phyloP scores from a whole-genome alignment of 2,113 vertebrate genomes.

The Bostrychus sinensis region DNA sequence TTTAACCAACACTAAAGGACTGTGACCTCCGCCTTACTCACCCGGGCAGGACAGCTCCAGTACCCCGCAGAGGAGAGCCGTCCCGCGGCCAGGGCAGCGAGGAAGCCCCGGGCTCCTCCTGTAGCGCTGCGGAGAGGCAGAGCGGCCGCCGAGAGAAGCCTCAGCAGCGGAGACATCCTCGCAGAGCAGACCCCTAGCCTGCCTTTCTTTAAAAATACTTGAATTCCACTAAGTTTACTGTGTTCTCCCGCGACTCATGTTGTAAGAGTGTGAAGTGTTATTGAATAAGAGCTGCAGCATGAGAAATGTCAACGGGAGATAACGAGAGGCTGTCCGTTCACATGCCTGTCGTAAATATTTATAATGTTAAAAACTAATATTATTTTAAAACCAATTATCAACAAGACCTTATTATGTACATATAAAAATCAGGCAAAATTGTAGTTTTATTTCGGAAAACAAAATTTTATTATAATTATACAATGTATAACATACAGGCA shows the following conservation, averaged over 20 bases:
- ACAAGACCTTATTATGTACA: rapidly evolving
- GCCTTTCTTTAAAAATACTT: neutral
- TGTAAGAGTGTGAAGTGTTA: constrained; percentile 4
- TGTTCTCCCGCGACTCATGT: neutral
- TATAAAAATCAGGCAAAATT: rapidly evolving
- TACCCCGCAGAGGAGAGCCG: constrained; percentile 23
- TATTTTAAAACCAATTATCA: rapidly evolving
- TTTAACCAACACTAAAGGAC: neutral
- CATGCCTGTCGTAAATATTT: constrained; percentile 6
- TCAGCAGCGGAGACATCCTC: constrained; percentile 69
- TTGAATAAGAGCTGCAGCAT: constrained; percentile 37
- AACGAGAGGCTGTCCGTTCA: neutral
- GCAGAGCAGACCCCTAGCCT: neutral
- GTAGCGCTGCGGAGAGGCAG: constrained; percentile 49
- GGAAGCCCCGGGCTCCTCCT: constrained; percentile 41
- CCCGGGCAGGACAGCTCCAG: constrained; percentile 21
- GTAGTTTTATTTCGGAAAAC: rapidly evolving
- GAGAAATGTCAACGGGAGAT: constrained; percentile 54
- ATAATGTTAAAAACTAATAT: rapidly evolving
- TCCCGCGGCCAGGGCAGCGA: constrained; percentile 16
- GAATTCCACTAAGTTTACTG: neutral
- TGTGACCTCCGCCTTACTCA: constrained; percentile 24
- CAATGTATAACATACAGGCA: constrained; percentile 26
- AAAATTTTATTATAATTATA: rapidly evolving
- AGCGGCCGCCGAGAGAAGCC: constrained; percentile 66